A percentile compares a stretch with the other conserved stretches of the same genome.
Evolutionary conservation across 2,113 vertebrate species (phyloP).

Genomic region (Capra hircus): DNA sequence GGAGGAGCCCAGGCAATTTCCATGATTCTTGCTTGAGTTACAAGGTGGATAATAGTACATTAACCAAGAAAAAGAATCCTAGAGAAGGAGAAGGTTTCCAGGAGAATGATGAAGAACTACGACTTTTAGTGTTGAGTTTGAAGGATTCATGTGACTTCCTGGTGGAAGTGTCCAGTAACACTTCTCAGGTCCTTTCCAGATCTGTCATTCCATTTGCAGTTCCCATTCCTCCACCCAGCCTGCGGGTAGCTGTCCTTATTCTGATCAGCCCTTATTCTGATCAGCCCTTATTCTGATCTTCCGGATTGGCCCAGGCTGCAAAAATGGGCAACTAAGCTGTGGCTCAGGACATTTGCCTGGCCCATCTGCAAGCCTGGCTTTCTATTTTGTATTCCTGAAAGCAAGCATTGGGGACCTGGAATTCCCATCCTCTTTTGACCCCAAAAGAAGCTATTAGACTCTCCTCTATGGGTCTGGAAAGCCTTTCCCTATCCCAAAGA

Average conservation of each 20-base stretch:
- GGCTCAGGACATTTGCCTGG: neutral
- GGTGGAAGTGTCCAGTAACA: neutral
- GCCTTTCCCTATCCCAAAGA: neutral
- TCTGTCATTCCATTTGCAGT: neutral
- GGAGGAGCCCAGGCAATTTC: neutral
- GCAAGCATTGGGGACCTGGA: neutral
- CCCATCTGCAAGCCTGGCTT: neutral
- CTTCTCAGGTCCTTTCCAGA: neutral
- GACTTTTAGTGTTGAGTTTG: neutral
- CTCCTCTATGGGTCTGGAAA: neutral
- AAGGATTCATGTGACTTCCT: neutral
- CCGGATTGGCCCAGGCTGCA: neutral
- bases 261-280: too few relatives aligned
- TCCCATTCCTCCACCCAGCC: neutral
- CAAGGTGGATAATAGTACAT: neutral
- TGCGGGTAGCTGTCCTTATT: neutral
- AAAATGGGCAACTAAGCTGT: neutral
- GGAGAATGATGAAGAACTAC: neutral
- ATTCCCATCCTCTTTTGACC: neutral
- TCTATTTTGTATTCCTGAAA: neutral
- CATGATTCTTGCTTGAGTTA: neutral
- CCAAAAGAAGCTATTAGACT: neutral
- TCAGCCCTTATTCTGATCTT: neutral
- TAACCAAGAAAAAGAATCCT: neutral
- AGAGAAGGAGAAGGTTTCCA: neutral